Evolutionary conservation across 2,113 vertebrate species (phyloP).

Genomic region (Rhinolophus sinicus): DNA sequence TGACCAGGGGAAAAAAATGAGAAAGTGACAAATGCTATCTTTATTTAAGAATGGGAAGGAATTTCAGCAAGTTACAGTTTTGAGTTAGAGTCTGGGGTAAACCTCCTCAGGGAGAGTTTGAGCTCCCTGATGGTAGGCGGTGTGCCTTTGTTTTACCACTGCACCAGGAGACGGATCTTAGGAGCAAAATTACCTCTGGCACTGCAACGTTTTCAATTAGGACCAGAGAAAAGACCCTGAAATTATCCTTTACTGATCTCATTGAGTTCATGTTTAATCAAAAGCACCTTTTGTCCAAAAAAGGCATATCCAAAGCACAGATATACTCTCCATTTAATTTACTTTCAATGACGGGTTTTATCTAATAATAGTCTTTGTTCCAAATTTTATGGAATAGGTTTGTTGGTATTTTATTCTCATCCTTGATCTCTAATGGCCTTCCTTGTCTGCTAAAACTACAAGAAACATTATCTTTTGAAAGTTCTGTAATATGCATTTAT

Average conservation of each 20-base stretch:
- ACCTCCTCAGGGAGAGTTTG: background rate
- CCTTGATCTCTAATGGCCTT: background rate
- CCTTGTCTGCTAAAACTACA: background rate
- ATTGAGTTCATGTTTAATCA: background rate
- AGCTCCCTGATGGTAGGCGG: background rate
- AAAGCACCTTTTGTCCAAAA: background rate
- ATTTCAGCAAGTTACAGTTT: background rate
- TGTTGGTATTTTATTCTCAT: background rate
- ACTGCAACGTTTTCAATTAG: background rate
- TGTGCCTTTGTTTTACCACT: background rate
- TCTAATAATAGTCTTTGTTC: background rate
- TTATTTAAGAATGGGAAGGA: background rate
- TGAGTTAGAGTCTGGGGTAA: background rate
- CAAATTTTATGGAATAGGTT: background rate
- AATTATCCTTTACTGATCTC: background rate
- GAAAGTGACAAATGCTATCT: background rate
- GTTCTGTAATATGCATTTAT: background rate
- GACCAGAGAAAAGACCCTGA: background rate
- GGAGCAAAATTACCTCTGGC: background rate
- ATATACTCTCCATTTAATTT: background rate
- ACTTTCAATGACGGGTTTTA: constrained; percentile 22
- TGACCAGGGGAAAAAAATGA: background rate
- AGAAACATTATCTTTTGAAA: background rate
- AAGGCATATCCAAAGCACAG: background rate
- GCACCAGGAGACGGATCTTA: background rate